Conservation (phyloP, 2,888 invertebrate genomes). For the Dorcus hopei region DNA sequence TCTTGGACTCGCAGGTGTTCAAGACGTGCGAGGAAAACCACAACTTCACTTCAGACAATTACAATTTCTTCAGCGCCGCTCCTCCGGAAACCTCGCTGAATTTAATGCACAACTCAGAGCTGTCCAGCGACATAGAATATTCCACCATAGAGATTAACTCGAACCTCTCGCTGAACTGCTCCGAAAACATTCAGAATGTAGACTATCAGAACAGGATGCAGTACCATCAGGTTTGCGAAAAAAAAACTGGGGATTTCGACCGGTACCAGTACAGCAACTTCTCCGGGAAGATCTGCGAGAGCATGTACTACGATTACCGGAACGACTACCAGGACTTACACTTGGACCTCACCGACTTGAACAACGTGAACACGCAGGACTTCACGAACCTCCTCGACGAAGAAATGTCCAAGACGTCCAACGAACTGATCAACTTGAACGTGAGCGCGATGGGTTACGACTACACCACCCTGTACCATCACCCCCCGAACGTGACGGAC, state of each 20-base stretch:
- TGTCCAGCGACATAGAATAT: conserved; percentile 43
- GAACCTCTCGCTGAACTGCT: conserved; percentile 33
- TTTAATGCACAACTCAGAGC: conserved; percentile 26
- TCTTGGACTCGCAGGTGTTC: conserved; percentile 16
- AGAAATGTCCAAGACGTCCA: conserved; percentile 48
- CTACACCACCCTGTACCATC: conserved; percentile 27
- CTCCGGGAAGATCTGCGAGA: conserved; percentile 44
- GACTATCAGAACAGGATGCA: conserved; percentile 37
- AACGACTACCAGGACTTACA: conserved; percentile 46
- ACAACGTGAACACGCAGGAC: conserved; percentile 50
- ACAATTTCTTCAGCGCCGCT: conserved; percentile 4
- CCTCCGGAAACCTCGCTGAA: conserved; percentile 6
- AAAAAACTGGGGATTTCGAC: conserved; percentile 37
- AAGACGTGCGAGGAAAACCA: conserved; percentile 10
- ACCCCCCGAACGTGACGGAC: conserved; percentile 17
- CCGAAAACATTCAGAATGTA: conserved; percentile 29
- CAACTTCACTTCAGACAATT: conserved; percentile 5
- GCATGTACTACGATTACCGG: conserved; percentile 47
- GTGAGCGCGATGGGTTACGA: conserved; percentile 39
- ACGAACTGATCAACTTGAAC: conserved; percentile 35
- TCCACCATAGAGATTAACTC: conserved; percentile 41
- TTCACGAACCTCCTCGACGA: conserved; percentile 54
- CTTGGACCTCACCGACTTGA: conserved; percentile 44
- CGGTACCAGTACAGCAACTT: conserved; percentile 37
- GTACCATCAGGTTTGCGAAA: conserved; percentile 34